Evolutionary conservation across 2,113 vertebrate species (phyloP).

Genomic region (Gasterosteus aculeatus): DNA sequence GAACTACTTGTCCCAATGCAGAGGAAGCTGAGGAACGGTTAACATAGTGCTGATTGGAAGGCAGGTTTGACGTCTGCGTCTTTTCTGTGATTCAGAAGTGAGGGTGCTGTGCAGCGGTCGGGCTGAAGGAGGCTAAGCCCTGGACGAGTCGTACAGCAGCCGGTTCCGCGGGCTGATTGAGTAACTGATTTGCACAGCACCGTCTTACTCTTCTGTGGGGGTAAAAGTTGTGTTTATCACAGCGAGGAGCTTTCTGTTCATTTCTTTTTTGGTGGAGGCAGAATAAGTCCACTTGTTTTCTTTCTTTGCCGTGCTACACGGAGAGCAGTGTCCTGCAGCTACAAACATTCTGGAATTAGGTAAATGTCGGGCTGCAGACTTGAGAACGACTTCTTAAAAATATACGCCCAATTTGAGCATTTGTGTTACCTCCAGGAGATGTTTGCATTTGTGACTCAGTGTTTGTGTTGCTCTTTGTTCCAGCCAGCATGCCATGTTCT

Average conservation of each 20-base stretch:
- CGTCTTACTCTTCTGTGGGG: neutral
- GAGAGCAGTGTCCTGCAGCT: neutral
- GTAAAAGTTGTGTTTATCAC: neutral
- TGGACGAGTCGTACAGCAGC: too few species aligned
- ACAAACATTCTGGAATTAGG: neutral
- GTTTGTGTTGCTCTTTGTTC: slow-evolving; percentile 1
- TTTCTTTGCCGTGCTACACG: neutral
- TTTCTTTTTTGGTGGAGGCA: slow-evolving; percentile 1
- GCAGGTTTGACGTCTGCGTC: too few species aligned
- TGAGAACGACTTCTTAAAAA: neutral
- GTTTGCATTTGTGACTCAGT: neutral
- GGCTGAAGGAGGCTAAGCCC: too few species aligned
- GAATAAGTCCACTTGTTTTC: neutral
- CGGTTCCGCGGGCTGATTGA: neutral
- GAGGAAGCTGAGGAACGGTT: too few species aligned
- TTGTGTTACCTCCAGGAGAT: neutral
- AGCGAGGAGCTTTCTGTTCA: neutral
- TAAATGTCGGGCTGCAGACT: neutral
- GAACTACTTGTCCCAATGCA: too few species aligned
- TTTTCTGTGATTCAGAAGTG: too few species aligned
- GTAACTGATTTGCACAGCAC: neutral
- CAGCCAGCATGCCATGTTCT: neutral
- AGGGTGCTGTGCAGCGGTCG: too few species aligned
- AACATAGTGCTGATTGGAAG: too few species aligned
- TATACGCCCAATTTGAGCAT: neutral